A percentile compares a stretch with the other conserved stretches of the same genome.
phyloP scores from a whole-genome alignment of 2,113 vertebrate species.

The Podiceps cristatus region DNA sequence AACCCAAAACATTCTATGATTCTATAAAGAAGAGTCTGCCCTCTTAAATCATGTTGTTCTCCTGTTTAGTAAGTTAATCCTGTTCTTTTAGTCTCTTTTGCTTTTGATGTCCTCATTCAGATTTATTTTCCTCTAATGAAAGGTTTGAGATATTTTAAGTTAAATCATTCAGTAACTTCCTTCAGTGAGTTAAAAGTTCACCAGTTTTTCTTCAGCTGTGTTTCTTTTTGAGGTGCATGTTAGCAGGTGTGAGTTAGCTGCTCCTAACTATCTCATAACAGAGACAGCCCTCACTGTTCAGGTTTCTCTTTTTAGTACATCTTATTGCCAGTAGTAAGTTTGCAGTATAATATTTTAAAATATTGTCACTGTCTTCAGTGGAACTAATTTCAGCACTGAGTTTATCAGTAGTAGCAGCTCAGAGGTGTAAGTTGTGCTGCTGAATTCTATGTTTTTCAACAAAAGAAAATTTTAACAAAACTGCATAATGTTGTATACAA shows the following conservation, averaged over 20 bases:
- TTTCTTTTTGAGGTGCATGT: not conserved
- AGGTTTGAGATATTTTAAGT: not conserved
- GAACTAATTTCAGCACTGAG: not conserved
- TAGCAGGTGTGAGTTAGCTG: not conserved
- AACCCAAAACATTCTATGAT: no score
- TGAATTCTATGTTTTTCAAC: not conserved
- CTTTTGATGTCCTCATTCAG: not conserved
- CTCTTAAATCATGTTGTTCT: not conserved
- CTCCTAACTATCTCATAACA: not conserved
- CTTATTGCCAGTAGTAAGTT: not conserved
- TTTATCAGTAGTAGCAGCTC: not conserved
- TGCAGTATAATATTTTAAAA: not conserved
- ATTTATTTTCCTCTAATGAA: not conserved
- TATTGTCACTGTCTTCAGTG: not conserved
- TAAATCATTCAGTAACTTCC: not conserved
- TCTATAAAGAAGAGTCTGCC: not conserved
- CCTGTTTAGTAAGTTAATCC: not conserved
- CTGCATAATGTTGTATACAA: not conserved
- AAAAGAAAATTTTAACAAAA: not conserved
- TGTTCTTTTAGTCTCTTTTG: not conserved
- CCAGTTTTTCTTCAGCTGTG: rapidly evolving
- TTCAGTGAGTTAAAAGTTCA: not conserved
- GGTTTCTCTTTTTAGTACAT: not conserved
- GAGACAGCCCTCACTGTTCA: not conserved
- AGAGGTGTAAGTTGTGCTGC: not conserved